Percentiles rank a stretch among this genome's conserved stretches.
These are phyloP conservation scores for Ptychochromis oligacanthus DNA, from an alignment of 2,113 vertebrate species.

Conservation along the genomic window DNA sequence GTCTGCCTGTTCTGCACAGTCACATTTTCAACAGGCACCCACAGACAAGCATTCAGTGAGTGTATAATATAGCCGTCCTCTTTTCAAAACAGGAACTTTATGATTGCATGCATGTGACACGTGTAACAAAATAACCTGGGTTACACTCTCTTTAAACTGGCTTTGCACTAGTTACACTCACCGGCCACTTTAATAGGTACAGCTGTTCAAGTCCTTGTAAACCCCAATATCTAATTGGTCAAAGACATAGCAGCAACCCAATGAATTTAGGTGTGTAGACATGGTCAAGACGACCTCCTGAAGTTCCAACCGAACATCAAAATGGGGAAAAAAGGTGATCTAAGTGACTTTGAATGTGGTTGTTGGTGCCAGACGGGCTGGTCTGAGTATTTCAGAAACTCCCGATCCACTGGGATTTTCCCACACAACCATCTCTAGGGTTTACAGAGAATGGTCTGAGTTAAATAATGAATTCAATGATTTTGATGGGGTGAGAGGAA, in stretches of 20 bases:
- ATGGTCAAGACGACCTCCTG: background rate
- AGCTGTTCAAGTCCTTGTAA: background rate
- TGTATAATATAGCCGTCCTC: background rate
- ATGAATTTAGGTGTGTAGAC: background rate
- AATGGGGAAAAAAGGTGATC: too few relatives aligned
- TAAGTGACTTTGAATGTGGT: too few relatives aligned
- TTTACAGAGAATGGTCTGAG: too few relatives aligned
- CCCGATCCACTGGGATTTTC: too few relatives aligned
- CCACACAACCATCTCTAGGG: too few relatives aligned
- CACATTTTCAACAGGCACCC: background rate
- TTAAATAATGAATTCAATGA: too few relatives aligned
- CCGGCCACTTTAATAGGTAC: background rate
- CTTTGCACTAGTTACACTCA: background rate
- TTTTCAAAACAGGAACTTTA: conserved; percentile 3
- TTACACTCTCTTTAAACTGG: background rate
- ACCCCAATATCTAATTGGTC: background rate
- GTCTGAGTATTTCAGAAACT: too few relatives aligned
- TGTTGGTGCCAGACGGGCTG: too few relatives aligned
- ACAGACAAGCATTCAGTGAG: background rate
- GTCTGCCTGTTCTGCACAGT: background rate
- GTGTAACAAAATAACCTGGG: background rate
- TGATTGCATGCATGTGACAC: background rate
- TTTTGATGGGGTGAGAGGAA: too few relatives aligned
- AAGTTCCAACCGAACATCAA: too few relatives aligned
- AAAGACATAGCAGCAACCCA: background rate